phyloP scores from a whole-genome alignment of 2,888 invertebrate species.

The Ceratothoa steindachneri region DNA sequence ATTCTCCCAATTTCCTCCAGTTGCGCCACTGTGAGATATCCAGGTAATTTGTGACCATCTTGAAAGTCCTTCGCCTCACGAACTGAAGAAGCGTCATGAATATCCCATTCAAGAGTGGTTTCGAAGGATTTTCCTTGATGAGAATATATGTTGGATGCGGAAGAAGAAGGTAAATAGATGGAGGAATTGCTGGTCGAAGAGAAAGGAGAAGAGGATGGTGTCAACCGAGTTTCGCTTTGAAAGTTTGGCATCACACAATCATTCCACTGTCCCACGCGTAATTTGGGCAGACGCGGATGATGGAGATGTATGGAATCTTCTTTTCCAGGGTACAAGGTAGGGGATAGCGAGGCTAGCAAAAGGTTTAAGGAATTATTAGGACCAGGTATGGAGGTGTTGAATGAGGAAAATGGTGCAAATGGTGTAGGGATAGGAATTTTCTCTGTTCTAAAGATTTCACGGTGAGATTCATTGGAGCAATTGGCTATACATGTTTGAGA shows the following conservation, averaged over 20 bases:
- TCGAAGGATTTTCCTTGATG: background rate
- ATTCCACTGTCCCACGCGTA: constrained; percentile 51
- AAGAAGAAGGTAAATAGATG: no score
- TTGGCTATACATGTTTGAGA: constrained; percentile 57
- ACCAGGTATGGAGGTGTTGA: background rate
- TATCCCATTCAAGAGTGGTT: background rate
- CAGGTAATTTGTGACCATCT: background rate
- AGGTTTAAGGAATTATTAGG: background rate
- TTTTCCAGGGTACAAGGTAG: background rate
- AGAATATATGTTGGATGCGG: background rate
- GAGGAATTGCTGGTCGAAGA: background rate
- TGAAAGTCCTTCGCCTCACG: background rate
- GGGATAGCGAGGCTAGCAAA: background rate
- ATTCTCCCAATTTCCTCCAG: background rate
- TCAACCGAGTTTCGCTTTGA: background rate
- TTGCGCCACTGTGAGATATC: background rate
- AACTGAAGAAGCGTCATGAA: background rate
- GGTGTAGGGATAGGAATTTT: background rate
- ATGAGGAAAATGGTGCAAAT: background rate
- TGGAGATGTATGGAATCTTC: background rate
- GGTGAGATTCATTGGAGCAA: constrained; percentile 4
- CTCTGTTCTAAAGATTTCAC: no score
- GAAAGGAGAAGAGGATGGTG: background rate
- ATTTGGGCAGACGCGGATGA: background rate
- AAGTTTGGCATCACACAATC: constrained; percentile 9